A percentile compares a stretch with the other conserved stretches of the same genome.
Evolutionary conservation across 2,797 vertebrate species (phyloP).

Genomic region (Takifugu rubripes): DNA sequence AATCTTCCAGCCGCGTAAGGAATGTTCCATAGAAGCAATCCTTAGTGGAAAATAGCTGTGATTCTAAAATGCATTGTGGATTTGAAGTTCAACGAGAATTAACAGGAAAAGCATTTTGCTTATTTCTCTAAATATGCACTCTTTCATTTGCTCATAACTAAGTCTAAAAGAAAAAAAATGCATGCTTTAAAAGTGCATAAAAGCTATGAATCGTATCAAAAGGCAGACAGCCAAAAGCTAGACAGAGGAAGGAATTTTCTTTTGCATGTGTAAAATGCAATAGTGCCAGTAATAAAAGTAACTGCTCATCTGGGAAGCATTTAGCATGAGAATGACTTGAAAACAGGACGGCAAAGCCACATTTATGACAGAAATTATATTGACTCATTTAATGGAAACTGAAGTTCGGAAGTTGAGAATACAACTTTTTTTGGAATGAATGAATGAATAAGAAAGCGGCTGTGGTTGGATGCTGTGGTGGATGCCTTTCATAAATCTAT

Average conservation of each 20-base stretch:
- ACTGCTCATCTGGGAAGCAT: neutral
- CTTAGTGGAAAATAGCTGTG: constrained; percentile 24
- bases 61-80: constrained; percentile 17
- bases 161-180: neutral
- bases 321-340: neutral
- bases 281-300: neutral
- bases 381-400: no score
- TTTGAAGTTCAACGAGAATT: no score
- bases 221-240: neutral
- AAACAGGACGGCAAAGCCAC: neutral
- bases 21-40: constrained; percentile 1
- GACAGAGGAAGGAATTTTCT: neutral
- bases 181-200: no score
- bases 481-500: no score
- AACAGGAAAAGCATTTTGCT: no score
- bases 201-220: neutral
- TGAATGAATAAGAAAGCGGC: no score
- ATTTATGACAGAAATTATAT: neutral
- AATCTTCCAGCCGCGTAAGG: constrained; percentile 27
- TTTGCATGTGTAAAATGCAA: neutral
- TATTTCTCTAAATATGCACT: no score
- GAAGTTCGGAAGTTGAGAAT: no score
- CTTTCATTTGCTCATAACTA: constrained; percentile 12
- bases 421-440: no score
- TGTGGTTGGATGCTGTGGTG: no score